These are phyloP conservation scores for Tipula confusa DNA, from an alignment of 2,888 invertebrate genomes.

Conservation along the genomic window DNA sequence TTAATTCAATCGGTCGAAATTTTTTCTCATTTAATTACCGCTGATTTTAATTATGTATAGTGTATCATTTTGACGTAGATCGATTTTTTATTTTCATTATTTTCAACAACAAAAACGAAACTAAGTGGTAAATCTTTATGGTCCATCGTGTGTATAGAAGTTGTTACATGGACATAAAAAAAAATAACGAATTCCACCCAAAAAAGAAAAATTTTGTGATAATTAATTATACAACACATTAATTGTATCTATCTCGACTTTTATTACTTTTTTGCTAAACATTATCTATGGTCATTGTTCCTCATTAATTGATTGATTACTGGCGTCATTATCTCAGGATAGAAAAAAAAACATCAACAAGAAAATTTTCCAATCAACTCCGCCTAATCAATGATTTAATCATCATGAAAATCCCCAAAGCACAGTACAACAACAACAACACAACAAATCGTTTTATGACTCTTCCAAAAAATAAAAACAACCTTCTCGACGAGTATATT, in stretches of 20 bases:
- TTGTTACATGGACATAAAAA: background rate
- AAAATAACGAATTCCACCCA: background rate
- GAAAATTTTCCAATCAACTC: conserved; percentile 16
- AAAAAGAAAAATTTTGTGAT: background rate
- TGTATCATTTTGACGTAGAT: background rate
- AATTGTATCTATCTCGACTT: background rate
- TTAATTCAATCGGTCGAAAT: background rate
- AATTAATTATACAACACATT: background rate
- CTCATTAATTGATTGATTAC: conserved; percentile 12
- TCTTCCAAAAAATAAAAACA: background rate
- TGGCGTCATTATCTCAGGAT: background rate
- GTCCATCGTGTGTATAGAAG: background rate
- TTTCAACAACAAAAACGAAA: background rate
- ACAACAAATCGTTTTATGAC: background rate
- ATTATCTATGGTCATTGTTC: background rate
- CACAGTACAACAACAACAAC: background rate
- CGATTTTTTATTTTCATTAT: background rate
- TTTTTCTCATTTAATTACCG: background rate
- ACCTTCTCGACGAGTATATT: background rate
- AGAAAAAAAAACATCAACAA: background rate
- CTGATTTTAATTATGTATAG: background rate
- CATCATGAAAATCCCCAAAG: conserved; percentile 14
- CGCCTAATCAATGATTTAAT: conserved; percentile 12
- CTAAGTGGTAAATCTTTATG: background rate
- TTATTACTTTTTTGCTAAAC: background rate